A percentile compares a stretch with the other conserved stretches of the same genome.
phyloP scores from a whole-genome alignment of 2,113 vertebrate species.

The Sakesphorus luctuosus region DNA sequence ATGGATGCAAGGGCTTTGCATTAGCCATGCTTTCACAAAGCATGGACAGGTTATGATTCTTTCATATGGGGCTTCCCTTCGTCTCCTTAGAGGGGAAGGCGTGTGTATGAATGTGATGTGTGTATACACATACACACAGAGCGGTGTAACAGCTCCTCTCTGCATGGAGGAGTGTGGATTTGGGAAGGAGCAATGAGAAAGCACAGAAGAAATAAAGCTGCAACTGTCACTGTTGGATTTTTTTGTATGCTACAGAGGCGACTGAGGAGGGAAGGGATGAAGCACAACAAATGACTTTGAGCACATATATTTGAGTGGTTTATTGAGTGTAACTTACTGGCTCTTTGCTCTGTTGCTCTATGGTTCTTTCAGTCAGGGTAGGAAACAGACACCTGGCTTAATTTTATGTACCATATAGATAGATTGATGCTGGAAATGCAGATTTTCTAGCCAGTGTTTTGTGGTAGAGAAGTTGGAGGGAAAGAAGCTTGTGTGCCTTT shows the following conservation, averaged over 20 bases:
- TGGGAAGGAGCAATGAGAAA: not conserved
- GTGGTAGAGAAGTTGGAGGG: not conserved
- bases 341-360: not conserved
- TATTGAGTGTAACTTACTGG: not conserved
- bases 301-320: not conserved
- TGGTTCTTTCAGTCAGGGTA: not conserved
- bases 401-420: not conserved
- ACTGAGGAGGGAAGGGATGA: not conserved
- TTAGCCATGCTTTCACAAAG: not conserved
- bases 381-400: not conserved
- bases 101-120: not conserved
- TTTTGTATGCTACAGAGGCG: not conserved
- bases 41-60: not conserved
- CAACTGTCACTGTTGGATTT: not conserved
- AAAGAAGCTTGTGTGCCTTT: not conserved
- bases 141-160: not conserved
- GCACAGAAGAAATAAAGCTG: not conserved
- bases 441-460: not conserved
- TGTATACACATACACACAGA: accelerated
- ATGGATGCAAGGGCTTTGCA: not conserved
- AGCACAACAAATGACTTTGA: not conserved
- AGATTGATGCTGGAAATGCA: not conserved
- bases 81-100: not conserved
- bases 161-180: not conserved
- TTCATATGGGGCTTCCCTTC: not conserved